phyloP scores from a whole-genome alignment of 2,888 invertebrate species.

The Dasypolia templi region DNA sequence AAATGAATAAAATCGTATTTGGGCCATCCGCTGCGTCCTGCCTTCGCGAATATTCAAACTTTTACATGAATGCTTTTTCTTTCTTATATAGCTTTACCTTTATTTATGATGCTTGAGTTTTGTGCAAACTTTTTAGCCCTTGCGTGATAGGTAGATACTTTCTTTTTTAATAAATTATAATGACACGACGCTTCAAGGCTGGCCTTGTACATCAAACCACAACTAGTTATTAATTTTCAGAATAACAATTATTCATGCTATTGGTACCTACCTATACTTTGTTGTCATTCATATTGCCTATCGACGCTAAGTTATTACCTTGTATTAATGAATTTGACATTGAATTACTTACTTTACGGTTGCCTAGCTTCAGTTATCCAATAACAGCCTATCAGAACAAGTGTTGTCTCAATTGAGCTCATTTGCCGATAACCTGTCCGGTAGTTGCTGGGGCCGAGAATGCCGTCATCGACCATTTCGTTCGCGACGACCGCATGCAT shows the following conservation, averaged over 20 bases:
- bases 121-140: constrained; percentile 9
- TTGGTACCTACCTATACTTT: constrained; percentile 5
- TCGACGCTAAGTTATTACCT: constrained; percentile 34
- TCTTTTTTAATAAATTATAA: constrained; percentile 21
- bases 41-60: constrained; percentile 74
- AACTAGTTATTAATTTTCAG: constrained; percentile 27
- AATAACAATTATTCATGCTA: constrained; percentile 28
- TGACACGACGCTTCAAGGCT: constrained; percentile 30
- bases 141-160: constrained; percentile 25
- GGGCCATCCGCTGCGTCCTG: constrained; percentile 80
- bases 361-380: constrained; percentile 68
- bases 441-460: constrained; percentile 57
- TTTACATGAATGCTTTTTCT: constrained; percentile 61
- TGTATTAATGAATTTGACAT: constrained; percentile 68
- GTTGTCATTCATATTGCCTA: constrained; percentile 9
- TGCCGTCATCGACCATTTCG: constrained; percentile 81
- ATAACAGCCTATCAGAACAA: constrained; percentile 73
- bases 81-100: constrained; percentile 24
- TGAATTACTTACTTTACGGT: constrained; percentile 60
- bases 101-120: constrained; percentile 41
- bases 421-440: constrained; percentile 79
- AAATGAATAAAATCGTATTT: constrained; percentile 88
- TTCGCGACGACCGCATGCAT: constrained; percentile 64
- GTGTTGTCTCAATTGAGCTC: constrained; percentile 82
- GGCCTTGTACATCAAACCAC: constrained; percentile 37